Percentiles rank a stretch among this genome's conserved stretches.
phyloP scores from a whole-genome alignment of 2,888 invertebrate genomes.

The Sisyra nigra region DNA sequence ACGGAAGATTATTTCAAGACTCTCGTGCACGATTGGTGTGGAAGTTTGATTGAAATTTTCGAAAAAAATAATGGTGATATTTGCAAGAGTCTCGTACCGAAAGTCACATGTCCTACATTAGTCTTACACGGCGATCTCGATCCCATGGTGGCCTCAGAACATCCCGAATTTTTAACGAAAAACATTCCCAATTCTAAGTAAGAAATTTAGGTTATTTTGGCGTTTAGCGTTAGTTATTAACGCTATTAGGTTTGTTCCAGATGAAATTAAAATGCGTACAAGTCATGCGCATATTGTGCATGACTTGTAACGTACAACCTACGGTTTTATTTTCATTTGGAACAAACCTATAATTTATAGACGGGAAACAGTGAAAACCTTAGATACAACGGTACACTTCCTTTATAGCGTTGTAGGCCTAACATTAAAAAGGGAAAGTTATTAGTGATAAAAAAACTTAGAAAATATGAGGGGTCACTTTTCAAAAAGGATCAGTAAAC shows the following conservation, averaged over 20 bases:
- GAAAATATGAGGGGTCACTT: too few species aligned
- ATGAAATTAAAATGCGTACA: neutral
- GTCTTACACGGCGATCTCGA: conserved; percentile 77
- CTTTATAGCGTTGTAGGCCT: too few species aligned
- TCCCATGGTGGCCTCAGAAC: conserved; percentile 55
- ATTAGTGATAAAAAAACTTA: too few species aligned
- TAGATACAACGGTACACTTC: too few species aligned
- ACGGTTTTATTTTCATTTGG: too few species aligned
- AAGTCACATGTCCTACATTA: conserved; percentile 59
- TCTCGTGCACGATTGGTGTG: conserved; percentile 59
- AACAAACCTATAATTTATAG: neutral
- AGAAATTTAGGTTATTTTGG: conserved; percentile 15
- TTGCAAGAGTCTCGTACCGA: conserved; percentile 42
- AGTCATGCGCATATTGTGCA: too few species aligned
- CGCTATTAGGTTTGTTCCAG: conserved; percentile 4
- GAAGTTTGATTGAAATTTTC: conserved; percentile 39
- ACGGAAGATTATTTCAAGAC: conserved; percentile 51
- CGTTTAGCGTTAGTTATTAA: too few species aligned
- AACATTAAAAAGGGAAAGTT: too few species aligned
- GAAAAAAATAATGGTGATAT: conserved; percentile 51
- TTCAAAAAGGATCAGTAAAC: too few species aligned
- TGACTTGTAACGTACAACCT: too few species aligned
- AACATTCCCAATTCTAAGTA: conserved; percentile 52
- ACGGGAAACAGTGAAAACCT: too few species aligned
- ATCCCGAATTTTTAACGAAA: conserved; percentile 51